A percentile compares a stretch with the other conserved stretches of the same genome.
Conservation (phyloP, 2,888 invertebrate species). For the Lasioglossum figueresi region DNA sequence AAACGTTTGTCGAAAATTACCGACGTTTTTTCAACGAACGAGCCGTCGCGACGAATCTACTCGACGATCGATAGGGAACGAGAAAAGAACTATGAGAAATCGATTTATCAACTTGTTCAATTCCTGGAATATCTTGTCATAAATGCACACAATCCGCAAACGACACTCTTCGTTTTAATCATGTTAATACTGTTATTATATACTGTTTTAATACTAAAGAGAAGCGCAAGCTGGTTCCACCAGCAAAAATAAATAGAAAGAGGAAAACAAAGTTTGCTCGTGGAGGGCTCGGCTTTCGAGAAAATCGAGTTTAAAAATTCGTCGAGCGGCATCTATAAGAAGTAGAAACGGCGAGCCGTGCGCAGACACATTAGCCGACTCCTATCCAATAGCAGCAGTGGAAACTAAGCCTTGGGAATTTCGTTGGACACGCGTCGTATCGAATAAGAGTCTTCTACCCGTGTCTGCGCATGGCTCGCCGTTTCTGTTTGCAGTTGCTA, state of each 20-base stretch:
- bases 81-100: not conserved
- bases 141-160: not conserved
- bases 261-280: not conserved
- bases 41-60: not conserved
- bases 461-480: not conserved
- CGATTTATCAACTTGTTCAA: too few relatives aligned
- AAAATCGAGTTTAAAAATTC: not conserved
- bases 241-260: not conserved
- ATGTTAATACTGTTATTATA: too few relatives aligned
- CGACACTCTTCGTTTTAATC: not conserved
- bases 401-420: conserved; percentile 9
- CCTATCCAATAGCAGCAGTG: not conserved
- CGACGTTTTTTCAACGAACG: not conserved
- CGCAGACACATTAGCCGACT: not conserved
- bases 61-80: not conserved
- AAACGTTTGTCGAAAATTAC: conserved; percentile 28
- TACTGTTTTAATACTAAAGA: not conserved
- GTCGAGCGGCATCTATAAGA: conserved; percentile 1
- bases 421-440: not conserved
- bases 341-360: not conserved
- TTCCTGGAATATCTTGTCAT: not conserved
- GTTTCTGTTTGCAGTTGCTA: not conserved
- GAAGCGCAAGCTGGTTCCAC: not conserved
- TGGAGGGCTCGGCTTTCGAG: not conserved
- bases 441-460: not conserved